Conservation (phyloP, 2,113 vertebrate genomes). For the Fulica atra region DNA sequence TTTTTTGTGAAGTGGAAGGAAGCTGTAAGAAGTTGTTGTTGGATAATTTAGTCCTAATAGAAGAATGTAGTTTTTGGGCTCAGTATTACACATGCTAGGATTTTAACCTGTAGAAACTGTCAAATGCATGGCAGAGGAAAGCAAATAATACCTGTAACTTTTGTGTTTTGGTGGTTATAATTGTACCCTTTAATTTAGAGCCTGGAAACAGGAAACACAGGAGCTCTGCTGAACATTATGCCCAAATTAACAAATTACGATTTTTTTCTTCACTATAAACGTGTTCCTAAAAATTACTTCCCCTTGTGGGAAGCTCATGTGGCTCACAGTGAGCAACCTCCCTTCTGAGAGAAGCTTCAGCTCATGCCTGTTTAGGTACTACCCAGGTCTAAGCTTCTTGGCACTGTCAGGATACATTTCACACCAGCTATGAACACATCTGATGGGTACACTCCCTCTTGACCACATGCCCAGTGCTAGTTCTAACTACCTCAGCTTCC, state of each 20-base stretch:
- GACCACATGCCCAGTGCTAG: neutral
- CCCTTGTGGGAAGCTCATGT: neutral
- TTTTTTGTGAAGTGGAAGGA: neutral
- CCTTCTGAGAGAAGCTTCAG: neutral
- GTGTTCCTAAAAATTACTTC: neutral
- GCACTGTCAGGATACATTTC: neutral
- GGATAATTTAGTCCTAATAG: neutral
- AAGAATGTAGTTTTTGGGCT: neutral
- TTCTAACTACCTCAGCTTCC: neutral
- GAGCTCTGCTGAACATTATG: neutral
- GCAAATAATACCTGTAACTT: neutral
- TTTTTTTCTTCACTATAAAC: neutral
- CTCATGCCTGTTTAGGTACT: neutral
- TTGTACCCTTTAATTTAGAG: neutral
- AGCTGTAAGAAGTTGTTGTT: neutral
- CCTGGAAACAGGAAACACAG: neutral
- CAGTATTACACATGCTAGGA: neutral
- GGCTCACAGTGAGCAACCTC: neutral
- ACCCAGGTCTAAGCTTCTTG: neutral
- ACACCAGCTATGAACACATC: neutral
- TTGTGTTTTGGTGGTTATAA: neutral
- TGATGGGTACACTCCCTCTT: neutral
- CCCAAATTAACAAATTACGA: neutral
- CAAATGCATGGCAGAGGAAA: neutral
- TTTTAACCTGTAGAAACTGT: neutral